Percentiles rank a stretch among this genome's conserved stretches.
These are phyloP conservation scores for Galeruca laticollis DNA, from an alignment of 2,888 invertebrate species.

Conservation along the genomic window DNA sequence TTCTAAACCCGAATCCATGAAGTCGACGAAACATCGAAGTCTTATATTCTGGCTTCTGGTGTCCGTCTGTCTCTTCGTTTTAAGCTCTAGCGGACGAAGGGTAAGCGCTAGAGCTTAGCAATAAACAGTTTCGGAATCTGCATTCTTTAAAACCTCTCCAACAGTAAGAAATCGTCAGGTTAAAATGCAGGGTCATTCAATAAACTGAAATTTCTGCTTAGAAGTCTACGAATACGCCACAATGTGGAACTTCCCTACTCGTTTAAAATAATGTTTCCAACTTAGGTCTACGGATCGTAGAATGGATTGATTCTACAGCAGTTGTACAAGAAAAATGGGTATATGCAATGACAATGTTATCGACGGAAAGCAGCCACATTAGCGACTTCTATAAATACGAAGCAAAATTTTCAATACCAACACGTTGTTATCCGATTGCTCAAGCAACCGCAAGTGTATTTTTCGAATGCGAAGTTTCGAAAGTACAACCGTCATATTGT, in stretches of 20 bases:
- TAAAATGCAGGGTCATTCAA: no score
- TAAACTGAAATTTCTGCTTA: no score
- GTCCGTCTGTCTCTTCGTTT: no score
- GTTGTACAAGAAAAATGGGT: constrained; percentile 39
- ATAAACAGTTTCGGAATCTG: no score
- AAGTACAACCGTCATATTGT: constrained; percentile 40
- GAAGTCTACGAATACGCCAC: no score
- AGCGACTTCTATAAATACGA: constrained; percentile 41
- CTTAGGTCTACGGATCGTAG: constrained; percentile 1
- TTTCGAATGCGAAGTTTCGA: constrained; percentile 45
- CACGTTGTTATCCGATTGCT: constrained; percentile 44
- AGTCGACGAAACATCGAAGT: no score
- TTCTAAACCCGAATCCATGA: no score
- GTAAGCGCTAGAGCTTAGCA: no score
- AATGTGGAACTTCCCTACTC: neutral
- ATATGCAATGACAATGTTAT: constrained; percentile 26
- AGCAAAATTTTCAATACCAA: constrained; percentile 47
- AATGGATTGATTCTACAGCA: constrained; percentile 35
- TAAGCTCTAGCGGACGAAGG: no score
- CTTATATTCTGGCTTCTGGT: no score
- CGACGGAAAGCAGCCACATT: constrained; percentile 15
- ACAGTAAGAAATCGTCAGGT: no score
- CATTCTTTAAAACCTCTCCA: no score
- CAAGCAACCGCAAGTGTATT: constrained; percentile 47
- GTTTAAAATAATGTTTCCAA: neutral